Conservation (phyloP, 2,797 vertebrate species). For the Anguilla obscura region DNA sequence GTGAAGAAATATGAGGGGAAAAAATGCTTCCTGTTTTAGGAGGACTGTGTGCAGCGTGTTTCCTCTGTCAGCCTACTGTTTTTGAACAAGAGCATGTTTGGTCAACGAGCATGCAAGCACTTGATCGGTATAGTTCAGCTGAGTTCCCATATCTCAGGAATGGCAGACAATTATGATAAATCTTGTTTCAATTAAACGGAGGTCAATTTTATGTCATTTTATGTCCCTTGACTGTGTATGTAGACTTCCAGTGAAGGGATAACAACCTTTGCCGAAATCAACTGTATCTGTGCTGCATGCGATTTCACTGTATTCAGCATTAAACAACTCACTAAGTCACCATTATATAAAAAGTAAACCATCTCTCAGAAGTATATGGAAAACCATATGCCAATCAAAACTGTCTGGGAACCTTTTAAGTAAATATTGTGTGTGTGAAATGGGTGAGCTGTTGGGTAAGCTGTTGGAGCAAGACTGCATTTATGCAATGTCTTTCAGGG, state of each 20-base stretch:
- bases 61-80: conserved; percentile 45
- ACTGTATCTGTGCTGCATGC: background rate
- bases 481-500: background rate
- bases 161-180: background rate
- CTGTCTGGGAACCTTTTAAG: background rate
- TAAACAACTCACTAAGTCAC: background rate
- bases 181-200: background rate
- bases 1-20: conserved; percentile 56
- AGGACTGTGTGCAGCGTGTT: conserved; percentile 32
- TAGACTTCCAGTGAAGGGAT: background rate
- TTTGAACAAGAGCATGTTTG: background rate
- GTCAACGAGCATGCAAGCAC: conserved; percentile 30
- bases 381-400: background rate
- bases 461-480: background rate
- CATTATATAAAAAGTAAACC: background rate
- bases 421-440: background rate
- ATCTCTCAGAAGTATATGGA: background rate
- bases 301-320: background rate
- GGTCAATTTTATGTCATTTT: background rate
- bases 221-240: background rate
- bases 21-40: conserved; percentile 55
- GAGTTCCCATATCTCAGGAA: background rate
- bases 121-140: background rate
- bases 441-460: background rate
- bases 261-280: background rate